Conservation (phyloP, 2,888 invertebrate genomes). For the Bugula neritina region DNA sequence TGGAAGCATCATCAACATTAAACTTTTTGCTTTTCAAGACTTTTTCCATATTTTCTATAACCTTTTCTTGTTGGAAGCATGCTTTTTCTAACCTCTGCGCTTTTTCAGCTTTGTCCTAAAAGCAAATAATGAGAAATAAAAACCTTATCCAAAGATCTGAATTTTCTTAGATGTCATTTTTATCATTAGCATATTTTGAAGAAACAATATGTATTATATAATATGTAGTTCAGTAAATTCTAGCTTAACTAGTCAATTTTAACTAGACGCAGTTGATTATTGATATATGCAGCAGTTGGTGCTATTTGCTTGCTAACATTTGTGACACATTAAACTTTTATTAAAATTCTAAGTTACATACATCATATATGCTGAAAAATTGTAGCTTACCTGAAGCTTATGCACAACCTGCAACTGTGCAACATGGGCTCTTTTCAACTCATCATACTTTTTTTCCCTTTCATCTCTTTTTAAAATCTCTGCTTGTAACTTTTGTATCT, state of each 20-base stretch:
- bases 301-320: no score
- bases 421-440: constrained; percentile 40
- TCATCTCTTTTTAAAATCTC: constrained; percentile 51
- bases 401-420: constrained; percentile 41
- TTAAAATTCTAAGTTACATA: no score
- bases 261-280: no score
- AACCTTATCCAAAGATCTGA: no score
- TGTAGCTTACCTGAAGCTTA: constrained; percentile 36
- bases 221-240: no score
- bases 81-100: constrained; percentile 46
- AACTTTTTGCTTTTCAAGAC: constrained; percentile 37
- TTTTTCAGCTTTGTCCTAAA: constrained; percentile 40
- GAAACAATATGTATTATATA: no score
- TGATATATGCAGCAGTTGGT: no score
- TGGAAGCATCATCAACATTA: constrained; percentile 36
- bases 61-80: constrained; percentile 47
- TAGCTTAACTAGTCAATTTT: no score
- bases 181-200: no score
- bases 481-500: constrained; percentile 46
- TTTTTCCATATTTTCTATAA: constrained; percentile 48
- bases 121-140: no score
- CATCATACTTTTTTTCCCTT: constrained; percentile 41
- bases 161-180: no score
- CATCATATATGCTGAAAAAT: neutral
- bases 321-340: no score